Percentiles rank a stretch among this genome's conserved stretches.
Evolutionary conservation across 2,113 vertebrate species (phyloP).

Genomic region (Pachypanchax playfairii): DNA sequence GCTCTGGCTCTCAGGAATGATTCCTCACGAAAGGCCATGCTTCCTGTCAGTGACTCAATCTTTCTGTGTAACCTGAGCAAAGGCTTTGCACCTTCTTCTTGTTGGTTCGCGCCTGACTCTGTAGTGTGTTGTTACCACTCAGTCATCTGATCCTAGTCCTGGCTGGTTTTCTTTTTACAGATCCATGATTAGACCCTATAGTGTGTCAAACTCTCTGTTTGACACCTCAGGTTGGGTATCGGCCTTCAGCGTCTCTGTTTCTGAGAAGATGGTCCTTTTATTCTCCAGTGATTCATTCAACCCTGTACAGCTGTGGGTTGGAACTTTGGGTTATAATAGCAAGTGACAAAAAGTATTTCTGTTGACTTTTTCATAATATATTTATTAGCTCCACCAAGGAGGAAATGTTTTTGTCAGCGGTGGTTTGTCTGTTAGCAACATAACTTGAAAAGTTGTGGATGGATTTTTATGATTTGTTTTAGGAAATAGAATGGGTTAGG

Average conservation of each 20-base stretch:
- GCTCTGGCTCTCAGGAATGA: constrained; percentile 55
- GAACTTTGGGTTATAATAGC: no score
- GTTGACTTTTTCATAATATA: no score
- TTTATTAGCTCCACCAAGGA: no score
- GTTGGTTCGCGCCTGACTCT: constrained; percentile 54
- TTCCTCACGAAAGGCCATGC: constrained; percentile 55
- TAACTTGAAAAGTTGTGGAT: no score
- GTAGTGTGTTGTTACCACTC: constrained; percentile 72
- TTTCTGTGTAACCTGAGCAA: constrained; percentile 83
- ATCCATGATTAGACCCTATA: constrained; percentile 66
- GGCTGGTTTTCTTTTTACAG: constrained; percentile 77
- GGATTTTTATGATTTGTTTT: no score
- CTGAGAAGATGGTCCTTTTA: constrained; percentile 36
- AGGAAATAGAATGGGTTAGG: no score
- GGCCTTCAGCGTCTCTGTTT: constrained; percentile 8
- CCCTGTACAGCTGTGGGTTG: no score
- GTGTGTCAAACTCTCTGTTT: constrained; percentile 61
- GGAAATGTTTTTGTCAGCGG: no score
- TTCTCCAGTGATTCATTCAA: neutral
- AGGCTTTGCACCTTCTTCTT: constrained; percentile 65
- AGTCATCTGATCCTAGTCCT: constrained; percentile 58
- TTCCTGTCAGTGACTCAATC: constrained; percentile 81
- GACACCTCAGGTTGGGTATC: constrained; percentile 73
- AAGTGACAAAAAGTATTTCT: no score
- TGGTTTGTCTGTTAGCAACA: no score